These are phyloP conservation scores for Lagria hirta DNA, from an alignment of 2,888 invertebrate genomes.

Conservation along the genomic window DNA sequence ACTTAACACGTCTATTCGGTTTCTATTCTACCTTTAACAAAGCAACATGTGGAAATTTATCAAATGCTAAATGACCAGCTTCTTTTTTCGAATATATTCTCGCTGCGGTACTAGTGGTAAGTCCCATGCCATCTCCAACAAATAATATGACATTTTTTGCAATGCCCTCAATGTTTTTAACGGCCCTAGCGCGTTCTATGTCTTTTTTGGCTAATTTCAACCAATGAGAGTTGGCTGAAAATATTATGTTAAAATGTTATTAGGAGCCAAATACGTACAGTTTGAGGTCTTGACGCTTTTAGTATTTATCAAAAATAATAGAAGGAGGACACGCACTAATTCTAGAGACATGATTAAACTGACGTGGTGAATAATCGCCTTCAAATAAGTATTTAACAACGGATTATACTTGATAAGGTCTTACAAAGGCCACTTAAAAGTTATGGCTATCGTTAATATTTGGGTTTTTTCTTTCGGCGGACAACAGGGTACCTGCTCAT, in stretches of 20 bases:
- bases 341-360: too few species aligned
- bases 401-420: too few species aligned
- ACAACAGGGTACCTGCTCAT: too few species aligned
- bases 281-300: too few species aligned
- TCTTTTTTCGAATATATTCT: constrained; percentile 80
- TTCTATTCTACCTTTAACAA: constrained; percentile 71
- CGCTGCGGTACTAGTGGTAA: constrained; percentile 79
- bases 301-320: too few species aligned
- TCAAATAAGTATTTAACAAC: too few species aligned
- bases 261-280: too few species aligned
- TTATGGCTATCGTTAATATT: too few species aligned
- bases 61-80: constrained; percentile 71
- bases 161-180: constrained; percentile 34
- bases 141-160: constrained; percentile 86
- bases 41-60: constrained; percentile 80
- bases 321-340: too few species aligned
- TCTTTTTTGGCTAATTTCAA: constrained; percentile 41
- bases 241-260: constrained; percentile 2
- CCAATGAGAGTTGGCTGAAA: constrained; percentile 46
- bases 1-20: neutral
- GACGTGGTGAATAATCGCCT: too few species aligned
- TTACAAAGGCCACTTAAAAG: too few species aligned
- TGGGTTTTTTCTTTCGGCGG: too few species aligned
- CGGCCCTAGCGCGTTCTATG: constrained; percentile 39
- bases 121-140: constrained; percentile 90